Evolutionary conservation across 2,888 invertebrate genomes (phyloP).

Genomic region (Piscicola geometra): DNA sequence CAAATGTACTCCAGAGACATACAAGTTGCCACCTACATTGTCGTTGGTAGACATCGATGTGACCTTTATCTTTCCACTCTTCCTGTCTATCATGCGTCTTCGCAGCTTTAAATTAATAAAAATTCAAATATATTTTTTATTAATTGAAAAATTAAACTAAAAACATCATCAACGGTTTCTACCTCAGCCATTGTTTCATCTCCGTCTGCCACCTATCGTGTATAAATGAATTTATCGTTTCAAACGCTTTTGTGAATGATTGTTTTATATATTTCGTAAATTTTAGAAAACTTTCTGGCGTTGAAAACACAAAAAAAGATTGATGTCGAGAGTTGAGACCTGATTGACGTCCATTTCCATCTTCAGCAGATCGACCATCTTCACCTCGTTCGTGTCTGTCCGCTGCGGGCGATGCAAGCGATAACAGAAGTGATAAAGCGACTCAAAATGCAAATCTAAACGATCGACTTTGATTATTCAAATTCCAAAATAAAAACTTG

Average conservation of each 20-base stretch:
- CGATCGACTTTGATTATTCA: too few relatives aligned
- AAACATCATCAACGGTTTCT: neutral
- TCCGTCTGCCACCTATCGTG: too few relatives aligned
- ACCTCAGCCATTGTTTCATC: neutral
- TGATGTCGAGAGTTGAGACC: neutral
- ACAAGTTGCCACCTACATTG: conserved; percentile 43
- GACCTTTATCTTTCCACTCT: conserved; percentile 42
- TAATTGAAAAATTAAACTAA: neutral
- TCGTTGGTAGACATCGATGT: conserved; percentile 47
- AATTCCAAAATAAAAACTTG: too few relatives aligned
- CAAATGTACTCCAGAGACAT: too few relatives aligned
- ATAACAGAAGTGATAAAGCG: too few relatives aligned
- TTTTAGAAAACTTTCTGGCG: too few relatives aligned
- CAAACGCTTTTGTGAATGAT: too few relatives aligned
- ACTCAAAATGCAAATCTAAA: too few relatives aligned
- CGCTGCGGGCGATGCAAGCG: neutral
- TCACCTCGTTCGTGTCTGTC: conserved; percentile 19
- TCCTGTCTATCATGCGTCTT: conserved; percentile 44
- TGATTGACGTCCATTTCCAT: conserved; percentile 67
- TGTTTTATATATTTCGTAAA: too few relatives aligned
- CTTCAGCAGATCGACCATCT: conserved; percentile 72
- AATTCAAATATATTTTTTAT: neutral
- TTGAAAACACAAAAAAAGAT: too few relatives aligned
- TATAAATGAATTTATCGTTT: too few relatives aligned
- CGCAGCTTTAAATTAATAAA: conserved; percentile 43